Base-by-base conservation (phyloP, 2,888 invertebrate species). In the Lasioglossum malachurum region DNA sequence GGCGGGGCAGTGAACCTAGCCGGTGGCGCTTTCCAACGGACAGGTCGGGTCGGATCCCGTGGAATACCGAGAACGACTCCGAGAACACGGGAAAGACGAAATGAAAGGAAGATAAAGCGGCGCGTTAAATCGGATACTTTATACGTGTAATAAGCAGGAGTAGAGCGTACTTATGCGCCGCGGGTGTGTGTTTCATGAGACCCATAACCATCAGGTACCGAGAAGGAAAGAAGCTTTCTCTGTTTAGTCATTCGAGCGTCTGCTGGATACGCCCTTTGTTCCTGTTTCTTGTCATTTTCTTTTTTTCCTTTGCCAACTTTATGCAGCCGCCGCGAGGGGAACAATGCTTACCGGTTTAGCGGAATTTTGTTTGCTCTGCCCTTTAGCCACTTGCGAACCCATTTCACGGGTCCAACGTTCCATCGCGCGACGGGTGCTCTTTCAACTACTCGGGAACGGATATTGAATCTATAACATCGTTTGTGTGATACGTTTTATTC, bases 51-150 rank as follows among this genome's bases (percentile, higher is more conserved):
- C 69, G 38, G 69, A 67, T 31, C 74, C 23, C 38, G 75, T 46
- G 67, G 67, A 31, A 38, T 83, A 77, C 75, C 82, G 69, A 49
- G n/a, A 46, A 76, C 64, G 44, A 67, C 49, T 35, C 35, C 46
- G 76, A 31, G 75, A 87, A 64, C 60, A 80, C 64, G 46, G 60
- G 74, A 78, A 73, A 67, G 72, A 77, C 69, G 60, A 75, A 77
- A 76, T 35, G 75, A 82, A 78, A 74, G 86, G 60, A 44, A 73
- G 85, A 89, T 80, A 78, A 86, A 87, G 80, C 38, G 75, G 8
- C 72, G 64, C 84, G 57, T 79, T 84, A 78, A 89, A 84, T 82
- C 81, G 84, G 83, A 89, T 75, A 81, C 79, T 89, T 78, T 87
- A 84, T 82, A 75, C 80, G 77, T 80, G 80, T 79, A 82, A 84